Percentiles rank a stretch among this genome's conserved stretches.
Conservation (phyloP, 2,113 vertebrate genomes). For the Ascaphus truei region DNA sequence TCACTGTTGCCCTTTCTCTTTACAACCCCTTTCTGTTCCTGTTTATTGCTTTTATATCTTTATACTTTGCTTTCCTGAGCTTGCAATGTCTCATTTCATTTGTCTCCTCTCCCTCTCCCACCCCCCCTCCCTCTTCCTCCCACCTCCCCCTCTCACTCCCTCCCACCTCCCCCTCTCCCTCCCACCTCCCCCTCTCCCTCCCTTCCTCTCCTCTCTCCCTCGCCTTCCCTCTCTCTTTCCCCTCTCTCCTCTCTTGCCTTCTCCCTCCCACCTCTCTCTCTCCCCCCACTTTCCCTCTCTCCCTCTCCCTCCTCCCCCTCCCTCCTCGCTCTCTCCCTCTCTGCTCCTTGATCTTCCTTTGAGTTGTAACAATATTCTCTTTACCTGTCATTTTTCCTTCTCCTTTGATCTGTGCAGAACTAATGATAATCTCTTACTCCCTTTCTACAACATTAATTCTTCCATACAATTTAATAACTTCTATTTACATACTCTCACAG, state of each 20-base stretch:
- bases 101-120: too few relatives aligned
- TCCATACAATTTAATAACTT: slow-evolving; percentile 22
- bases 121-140: too few relatives aligned
- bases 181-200: slow-evolving; percentile 10
- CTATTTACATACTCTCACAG: slow-evolving; percentile 2
- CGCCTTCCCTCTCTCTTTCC: not conserved
- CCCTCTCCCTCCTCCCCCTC: not conserved
- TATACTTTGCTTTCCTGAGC: not conserved
- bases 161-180: not conserved
- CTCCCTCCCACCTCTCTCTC: not conserved
- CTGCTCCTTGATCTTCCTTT: slow-evolving; percentile 3
- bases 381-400: not conserved
- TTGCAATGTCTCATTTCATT: not conserved
- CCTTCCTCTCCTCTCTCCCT: slow-evolving; percentile 28
- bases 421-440: not conserved
- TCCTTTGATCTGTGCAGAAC: slow-evolving; percentile 5
- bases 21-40: not conserved
- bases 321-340: slow-evolving; percentile 32
- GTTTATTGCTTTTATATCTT: not conserved
- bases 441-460: not conserved
- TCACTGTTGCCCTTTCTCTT: not conserved
- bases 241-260: too few relatives aligned
- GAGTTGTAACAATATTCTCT: slow-evolving; percentile 9
- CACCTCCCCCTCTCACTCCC: not conserved
- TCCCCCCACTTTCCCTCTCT: not conserved